Evolutionary conservation across 2,113 vertebrate genomes (phyloP).

Genomic region (Proteles cristata): DNA sequence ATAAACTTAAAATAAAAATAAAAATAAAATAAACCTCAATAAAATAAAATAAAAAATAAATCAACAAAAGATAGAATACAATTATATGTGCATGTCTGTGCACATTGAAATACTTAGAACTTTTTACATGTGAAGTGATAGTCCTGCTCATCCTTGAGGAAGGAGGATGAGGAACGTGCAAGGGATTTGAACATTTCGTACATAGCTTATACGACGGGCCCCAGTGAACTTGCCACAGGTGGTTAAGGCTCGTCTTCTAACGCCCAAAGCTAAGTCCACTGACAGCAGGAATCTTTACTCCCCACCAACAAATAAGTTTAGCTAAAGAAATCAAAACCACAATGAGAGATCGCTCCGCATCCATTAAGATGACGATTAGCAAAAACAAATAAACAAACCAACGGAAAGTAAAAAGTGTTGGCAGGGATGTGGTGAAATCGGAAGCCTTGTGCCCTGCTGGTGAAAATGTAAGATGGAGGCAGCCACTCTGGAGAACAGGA

Average conservation of each 20-base stretch:
- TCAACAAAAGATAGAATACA: neutral
- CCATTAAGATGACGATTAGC: neutral
- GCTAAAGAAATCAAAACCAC: neutral
- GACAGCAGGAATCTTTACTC: neutral
- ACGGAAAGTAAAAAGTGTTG: neutral
- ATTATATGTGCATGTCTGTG: neutral
- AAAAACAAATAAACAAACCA: neutral
- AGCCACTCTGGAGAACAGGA: neutral
- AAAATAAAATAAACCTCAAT: neutral
- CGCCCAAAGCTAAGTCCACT: neutral
- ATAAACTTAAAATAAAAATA: neutral
- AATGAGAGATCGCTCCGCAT: neutral
- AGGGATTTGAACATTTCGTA: neutral
- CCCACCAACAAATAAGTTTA: neutral
- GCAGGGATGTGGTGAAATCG: neutral
- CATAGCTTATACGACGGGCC: neutral
- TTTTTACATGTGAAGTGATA: neutral
- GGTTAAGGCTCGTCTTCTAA: neutral
- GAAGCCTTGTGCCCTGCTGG: neutral
- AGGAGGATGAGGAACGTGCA: neutral
- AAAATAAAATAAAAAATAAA: neutral
- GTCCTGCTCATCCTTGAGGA: neutral
- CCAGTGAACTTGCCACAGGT: neutral
- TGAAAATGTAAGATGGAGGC: neutral
- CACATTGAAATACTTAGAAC: conserved; percentile 29